Evolutionary conservation across 2,113 vertebrate species (phyloP), one percentile per base, ranked within the genome.

Genomic region (Rhombomys opimus): DNA sequence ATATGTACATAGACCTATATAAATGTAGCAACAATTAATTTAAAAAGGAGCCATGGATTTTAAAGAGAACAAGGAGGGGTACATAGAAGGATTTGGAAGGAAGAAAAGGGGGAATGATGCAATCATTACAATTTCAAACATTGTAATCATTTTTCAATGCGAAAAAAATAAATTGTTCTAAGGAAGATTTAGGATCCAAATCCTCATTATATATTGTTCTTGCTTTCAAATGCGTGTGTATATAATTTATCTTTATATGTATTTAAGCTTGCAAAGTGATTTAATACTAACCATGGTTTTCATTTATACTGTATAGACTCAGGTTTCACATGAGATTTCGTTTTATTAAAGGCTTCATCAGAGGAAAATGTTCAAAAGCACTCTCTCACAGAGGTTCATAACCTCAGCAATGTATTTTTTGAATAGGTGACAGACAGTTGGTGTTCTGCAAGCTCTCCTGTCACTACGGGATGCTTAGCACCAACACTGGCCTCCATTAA

Each of bases 341-440:
- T 57, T 73, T 82, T 92, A 57, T 65, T 94, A 88, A 93, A 84
- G 12, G 22, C 70, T 89, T 78, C 2, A 67, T 67, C 46, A 68
- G 15, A 72, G 70, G 11, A 61, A 86, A 72, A 81, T 92, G 25
- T 61, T 76, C 92, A 54, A 81, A 96, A 94, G n/a, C 1, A n/a
- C 1, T 11, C 9, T n/a, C 13, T 35, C 95, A 22, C 81, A 72
- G 13, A 3, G 18, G 80, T 80, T 65, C n/a, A 88, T 92, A 65
- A 35, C 23, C 25, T 82, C 20, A 46, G 4, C 30, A 52, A 7
- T 89, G 77, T 70, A 59, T 30, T 41, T 89, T 63, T 88, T 52
- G 72, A 89, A 52, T 52, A 90, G 52, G 11, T 72, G 27, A 68
- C 61, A 25, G 27, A 68, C 61, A 25, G 68, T 7, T 81, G 38